phyloP scores from a whole-genome alignment of 2,888 invertebrate genomes.

The Nysson spinosus region DNA sequence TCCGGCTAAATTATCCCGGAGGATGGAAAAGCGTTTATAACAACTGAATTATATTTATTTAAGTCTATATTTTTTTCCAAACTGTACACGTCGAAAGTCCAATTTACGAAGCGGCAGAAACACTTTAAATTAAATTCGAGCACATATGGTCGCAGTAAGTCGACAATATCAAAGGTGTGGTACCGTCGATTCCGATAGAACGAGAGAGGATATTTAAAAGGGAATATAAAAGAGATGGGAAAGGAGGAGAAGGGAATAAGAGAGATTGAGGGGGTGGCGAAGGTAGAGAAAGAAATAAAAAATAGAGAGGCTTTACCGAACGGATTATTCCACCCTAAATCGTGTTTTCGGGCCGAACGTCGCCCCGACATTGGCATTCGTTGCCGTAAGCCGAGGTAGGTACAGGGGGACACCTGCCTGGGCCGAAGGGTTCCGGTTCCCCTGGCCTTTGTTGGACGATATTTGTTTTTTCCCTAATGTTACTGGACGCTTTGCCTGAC shows the following conservation, averaged over 20 bases:
- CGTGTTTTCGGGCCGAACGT: conserved; percentile 59
- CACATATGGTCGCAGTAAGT: conserved; percentile 18
- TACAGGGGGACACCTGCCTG: conserved; percentile 58
- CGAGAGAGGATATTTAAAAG: neutral
- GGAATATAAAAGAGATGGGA: too few species aligned
- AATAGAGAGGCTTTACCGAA: conserved; percentile 50
- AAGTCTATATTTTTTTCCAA: too few species aligned
- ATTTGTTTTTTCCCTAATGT: conserved; percentile 59
- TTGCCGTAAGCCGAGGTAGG: conserved; percentile 38
- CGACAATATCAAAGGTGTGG: neutral
- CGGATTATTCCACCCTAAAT: conserved; percentile 65
- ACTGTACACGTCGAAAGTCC: conserved; percentile 29
- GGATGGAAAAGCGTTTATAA: conserved; percentile 33
- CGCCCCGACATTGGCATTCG: conserved; percentile 59
- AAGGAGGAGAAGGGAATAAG: conserved; percentile 6
- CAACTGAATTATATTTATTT: too few species aligned
- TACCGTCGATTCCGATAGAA: too few species aligned
- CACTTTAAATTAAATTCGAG: conserved; percentile 59
- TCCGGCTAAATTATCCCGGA: conserved; percentile 39
- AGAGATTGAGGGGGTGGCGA: conserved; percentile 11
- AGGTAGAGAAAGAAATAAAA: neutral
- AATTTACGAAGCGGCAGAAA: conserved; percentile 54
- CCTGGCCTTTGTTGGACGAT: conserved; percentile 34
- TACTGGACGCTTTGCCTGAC: conserved; percentile 21
- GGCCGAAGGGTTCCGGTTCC: conserved; percentile 53